Percentiles rank a stretch among this genome's conserved stretches.
These are phyloP conservation scores for Trichogramma evanescens DNA, from an alignment of 2,888 invertebrate species.

Conservation along the genomic window DNA sequence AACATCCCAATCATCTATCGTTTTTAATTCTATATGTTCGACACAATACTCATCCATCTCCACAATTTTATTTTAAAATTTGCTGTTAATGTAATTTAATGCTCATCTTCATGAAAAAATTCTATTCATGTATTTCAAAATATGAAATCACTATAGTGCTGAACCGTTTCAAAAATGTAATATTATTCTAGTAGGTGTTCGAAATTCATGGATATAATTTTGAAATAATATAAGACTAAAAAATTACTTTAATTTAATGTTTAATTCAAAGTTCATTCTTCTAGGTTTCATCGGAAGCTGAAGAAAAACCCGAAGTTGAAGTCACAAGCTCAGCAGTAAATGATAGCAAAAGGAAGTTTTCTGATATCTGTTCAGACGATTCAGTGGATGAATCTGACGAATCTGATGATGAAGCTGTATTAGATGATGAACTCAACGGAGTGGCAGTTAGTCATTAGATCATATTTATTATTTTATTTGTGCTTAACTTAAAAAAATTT, in stretches of 20 bases:
- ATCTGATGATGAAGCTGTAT: conserved; percentile 26
- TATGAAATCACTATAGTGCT: no score
- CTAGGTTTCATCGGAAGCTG: conserved; percentile 6
- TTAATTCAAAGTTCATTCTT: neutral
- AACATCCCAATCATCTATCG: neutral
- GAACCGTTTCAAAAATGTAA: no score
- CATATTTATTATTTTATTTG: no score
- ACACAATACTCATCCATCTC: neutral
- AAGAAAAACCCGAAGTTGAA: conserved; percentile 30
- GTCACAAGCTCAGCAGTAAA: conserved; percentile 18
- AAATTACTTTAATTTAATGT: no score
- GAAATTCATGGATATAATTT: no score
- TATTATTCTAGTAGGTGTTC: no score
- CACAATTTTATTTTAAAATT: neutral
- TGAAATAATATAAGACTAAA: no score
- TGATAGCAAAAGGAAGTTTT: conserved; percentile 30
- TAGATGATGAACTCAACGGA: conserved; percentile 27
- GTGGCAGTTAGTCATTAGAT: conserved; percentile 22
- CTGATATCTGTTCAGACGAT: conserved; percentile 24
- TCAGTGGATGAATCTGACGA: conserved; percentile 20
- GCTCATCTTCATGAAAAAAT: no score
- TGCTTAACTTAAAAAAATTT: no score
- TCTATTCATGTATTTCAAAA: no score
- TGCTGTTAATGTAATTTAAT: no score
- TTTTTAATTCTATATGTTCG: neutral